Conservation (phyloP, 1,140 invertebrate species). For the Limonius californicus region DNA sequence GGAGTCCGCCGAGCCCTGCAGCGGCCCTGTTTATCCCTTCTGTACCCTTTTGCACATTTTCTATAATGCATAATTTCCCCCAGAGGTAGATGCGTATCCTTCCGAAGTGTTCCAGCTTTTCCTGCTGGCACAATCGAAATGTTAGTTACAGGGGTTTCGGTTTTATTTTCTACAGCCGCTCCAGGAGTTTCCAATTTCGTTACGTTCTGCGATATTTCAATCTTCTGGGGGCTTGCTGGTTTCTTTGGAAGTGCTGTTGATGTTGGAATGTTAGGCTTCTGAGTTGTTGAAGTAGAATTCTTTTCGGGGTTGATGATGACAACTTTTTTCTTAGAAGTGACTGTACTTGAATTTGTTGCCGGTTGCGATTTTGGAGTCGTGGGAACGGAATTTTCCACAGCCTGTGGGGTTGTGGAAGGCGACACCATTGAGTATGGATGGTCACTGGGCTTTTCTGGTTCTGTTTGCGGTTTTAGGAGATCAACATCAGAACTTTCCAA, state of each 20-base stretch:
- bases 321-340: too few species aligned
- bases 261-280: too few species aligned
- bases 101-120: not conserved
- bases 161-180: not conserved
- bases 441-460: not conserved
- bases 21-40: conserved; percentile 6
- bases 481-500: not conserved
- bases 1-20: not conserved
- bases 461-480: not conserved
- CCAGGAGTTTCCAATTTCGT: too few species aligned
- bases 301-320: not conserved
- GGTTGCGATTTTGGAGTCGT: not conserved
- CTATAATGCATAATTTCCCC: not conserved
- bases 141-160: not conserved
- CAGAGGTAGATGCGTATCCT: not conserved
- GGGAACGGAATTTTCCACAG: not conserved
- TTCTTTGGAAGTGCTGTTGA: too few species aligned
- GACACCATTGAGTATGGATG: not conserved
- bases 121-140: not conserved
- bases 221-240: not conserved
- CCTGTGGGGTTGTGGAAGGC: not conserved
- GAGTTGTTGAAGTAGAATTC: too few species aligned
- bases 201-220: too few species aligned
- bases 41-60: not conserved
- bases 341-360: not conserved